Conservation (phyloP, 2,888 invertebrate species). For the Dryococelus australis region DNA sequence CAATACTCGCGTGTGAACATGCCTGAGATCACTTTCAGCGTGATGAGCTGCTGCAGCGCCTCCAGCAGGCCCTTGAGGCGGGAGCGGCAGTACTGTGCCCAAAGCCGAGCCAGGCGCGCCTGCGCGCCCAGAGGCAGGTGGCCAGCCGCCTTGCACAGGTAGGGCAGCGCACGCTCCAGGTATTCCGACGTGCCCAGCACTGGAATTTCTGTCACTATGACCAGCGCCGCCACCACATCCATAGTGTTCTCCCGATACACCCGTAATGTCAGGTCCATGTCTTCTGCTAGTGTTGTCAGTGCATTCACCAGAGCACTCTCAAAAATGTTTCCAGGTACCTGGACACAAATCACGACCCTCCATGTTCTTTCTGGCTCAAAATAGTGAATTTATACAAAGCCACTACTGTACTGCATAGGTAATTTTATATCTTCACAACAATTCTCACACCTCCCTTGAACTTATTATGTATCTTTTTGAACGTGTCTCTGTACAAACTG, state of each 20-base stretch:
- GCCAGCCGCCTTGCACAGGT: constrained; percentile 72
- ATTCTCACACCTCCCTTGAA: no score
- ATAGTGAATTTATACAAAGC: no score
- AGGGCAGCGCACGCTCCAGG: constrained; percentile 81
- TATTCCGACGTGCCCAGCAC: constrained; percentile 78
- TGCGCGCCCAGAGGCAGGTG: constrained; percentile 77
- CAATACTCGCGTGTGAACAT: constrained; percentile 75
- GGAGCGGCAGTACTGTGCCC: constrained; percentile 75
- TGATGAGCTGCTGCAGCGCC: constrained; percentile 87
- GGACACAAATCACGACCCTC: constrained; percentile 43
- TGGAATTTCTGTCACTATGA: constrained; percentile 83
- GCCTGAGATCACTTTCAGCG: constrained; percentile 81
- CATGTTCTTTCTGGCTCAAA: no score
- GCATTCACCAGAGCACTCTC: constrained; percentile 77
- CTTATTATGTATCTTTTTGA: no score
- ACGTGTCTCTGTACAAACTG: no score
- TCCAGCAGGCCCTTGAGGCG: constrained; percentile 73
- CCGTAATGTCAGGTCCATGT: constrained; percentile 74
- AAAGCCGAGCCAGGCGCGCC: constrained; percentile 80
- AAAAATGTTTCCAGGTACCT: constrained; percentile 59
- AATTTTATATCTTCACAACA: no score
- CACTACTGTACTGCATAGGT: no score
- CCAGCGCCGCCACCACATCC: constrained; percentile 65
- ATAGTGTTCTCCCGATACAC: constrained; percentile 57
- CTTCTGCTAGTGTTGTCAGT: constrained; percentile 74